Evolutionary conservation across 2,888 invertebrate species (phyloP), one percentile per base, ranked within the genome.

Genomic region (Polydrusus cervinus): DNA sequence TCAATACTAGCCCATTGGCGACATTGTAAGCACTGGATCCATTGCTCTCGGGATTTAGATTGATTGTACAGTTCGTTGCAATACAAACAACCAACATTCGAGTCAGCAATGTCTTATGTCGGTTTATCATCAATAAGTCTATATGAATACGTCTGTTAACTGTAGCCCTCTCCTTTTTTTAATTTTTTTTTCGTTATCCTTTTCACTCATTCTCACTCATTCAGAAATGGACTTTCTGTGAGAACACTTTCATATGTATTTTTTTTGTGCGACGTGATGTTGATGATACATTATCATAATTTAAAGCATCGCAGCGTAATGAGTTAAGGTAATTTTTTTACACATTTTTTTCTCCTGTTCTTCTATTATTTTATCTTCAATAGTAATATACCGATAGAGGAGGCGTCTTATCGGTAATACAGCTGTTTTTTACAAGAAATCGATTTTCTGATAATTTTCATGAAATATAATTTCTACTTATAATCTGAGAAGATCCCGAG

Each of bases 91-190:
- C 43, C n/a, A 43, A 43, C 43, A 43, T 43, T n/a, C 43, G 43
- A 55, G 25, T 62, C 62, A 16, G 30, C 62, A 8, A 43, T 45
- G 8, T n/a, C 43, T 14, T 43, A 62, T n/a, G 20, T 18, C 40
- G 13, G 34, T 14, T 25, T 9, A n/a, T 62, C 43, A 40, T 62
- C 14, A n/a, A 30, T n/a, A 16, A 62, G 13, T 62, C 62, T 7
- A 38, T 38, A 30, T 34, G 11, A 43, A 43, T 43, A 25, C 34
- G 61, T 61, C 34, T 61, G 1, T 25, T 61, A 13, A 61, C 61
- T 38, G 38, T 13, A 8, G 62, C 62, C 38, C 40, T 62, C 14
- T 62, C 38, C 40, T 62, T 14, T 62, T 43, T 45, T n/a, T n/a
- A n/a, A n/a, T n/a, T n/a, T n/a, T 43, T 62, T 40, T 11, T 62